Conservation (phyloP, 2,888 invertebrate genomes). For the Abrostola triplasia region DNA sequence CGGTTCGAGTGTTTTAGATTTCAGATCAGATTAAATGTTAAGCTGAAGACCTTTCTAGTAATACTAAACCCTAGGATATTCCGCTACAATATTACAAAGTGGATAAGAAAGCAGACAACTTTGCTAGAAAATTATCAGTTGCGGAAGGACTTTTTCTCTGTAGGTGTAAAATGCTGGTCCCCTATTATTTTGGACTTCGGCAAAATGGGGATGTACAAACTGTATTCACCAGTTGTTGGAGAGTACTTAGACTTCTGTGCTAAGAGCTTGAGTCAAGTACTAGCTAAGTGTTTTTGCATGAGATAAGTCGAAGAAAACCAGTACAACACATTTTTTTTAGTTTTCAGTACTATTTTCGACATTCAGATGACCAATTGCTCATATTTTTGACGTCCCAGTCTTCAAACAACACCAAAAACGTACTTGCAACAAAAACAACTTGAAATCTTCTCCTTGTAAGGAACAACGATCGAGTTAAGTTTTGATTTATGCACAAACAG, state of each 20-base stretch:
- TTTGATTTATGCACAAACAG: slow-evolving; percentile 61
- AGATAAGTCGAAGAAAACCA: too few species aligned
- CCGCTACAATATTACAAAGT: slow-evolving; percentile 2
- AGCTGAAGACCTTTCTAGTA: neutral
- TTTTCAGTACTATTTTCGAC: too few species aligned
- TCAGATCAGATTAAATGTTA: slow-evolving; percentile 4
- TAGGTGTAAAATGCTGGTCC: too few species aligned
- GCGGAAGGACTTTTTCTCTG: too few species aligned
- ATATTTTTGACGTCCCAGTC: neutral
- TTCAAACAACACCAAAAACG: neutral
- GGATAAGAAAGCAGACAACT: neutral
- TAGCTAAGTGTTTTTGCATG: too few species aligned
- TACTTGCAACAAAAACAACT: slow-evolving; percentile 8
- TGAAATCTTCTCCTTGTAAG: slow-evolving; percentile 12
- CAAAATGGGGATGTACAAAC: too few species aligned
- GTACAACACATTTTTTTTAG: too few species aligned
- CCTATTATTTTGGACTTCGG: too few species aligned
- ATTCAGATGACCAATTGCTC: too few species aligned
- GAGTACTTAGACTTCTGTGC: too few species aligned
- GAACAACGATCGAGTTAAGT: slow-evolving; percentile 50
- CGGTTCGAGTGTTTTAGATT: neutral
- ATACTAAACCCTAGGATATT: neutral
- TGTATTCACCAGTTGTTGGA: too few species aligned
- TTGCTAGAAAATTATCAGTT: neutral
- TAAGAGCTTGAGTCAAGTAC: too few species aligned